Evolutionary conservation across 2,888 invertebrate species (phyloP).

Genomic region (Caenorhabditis plicata): DNA sequence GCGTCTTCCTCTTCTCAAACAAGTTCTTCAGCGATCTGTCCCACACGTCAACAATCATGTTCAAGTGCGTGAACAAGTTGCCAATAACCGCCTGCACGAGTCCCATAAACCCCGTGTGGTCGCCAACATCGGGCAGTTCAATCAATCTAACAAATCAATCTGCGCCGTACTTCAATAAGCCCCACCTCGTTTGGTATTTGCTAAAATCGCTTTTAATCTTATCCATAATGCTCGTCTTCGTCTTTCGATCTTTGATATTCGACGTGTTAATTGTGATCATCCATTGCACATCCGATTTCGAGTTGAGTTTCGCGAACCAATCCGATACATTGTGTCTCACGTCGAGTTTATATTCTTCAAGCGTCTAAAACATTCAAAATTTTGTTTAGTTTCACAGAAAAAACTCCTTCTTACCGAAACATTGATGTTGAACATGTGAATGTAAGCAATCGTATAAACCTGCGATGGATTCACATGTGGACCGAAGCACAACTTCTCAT

Average conservation of each 20-base stretch:
- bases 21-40: slow-evolving; percentile 26
- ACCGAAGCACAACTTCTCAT: slow-evolving; percentile 42
- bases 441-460: slow-evolving; percentile 44
- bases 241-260: slow-evolving; percentile 56
- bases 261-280: slow-evolving; percentile 60
- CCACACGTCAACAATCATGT: slow-evolving; percentile 41
- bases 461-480: slow-evolving; percentile 27
- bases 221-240: slow-evolving; percentile 50
- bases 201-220: slow-evolving; percentile 57
- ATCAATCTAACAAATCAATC: slow-evolving; percentile 19
- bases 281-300: slow-evolving; percentile 55
- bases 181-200: slow-evolving; percentile 37
- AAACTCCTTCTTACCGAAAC: slow-evolving; percentile 31
- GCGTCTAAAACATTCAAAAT: slow-evolving; percentile 35
- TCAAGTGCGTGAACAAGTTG: slow-evolving; percentile 34
- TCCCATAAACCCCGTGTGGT: slow-evolving; percentile 38
- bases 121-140: slow-evolving; percentile 44
- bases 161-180: background rate
- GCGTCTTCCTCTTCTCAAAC: slow-evolving; percentile 18
- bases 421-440: slow-evolving; percentile 58
- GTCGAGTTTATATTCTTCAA: slow-evolving; percentile 57
- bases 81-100: slow-evolving; percentile 35
- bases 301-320: slow-evolving; percentile 57
- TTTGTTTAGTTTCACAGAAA: background rate
- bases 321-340: slow-evolving; percentile 59